Conservation (phyloP, 2,888 invertebrate genomes). For the Philaethria dido region DNA sequence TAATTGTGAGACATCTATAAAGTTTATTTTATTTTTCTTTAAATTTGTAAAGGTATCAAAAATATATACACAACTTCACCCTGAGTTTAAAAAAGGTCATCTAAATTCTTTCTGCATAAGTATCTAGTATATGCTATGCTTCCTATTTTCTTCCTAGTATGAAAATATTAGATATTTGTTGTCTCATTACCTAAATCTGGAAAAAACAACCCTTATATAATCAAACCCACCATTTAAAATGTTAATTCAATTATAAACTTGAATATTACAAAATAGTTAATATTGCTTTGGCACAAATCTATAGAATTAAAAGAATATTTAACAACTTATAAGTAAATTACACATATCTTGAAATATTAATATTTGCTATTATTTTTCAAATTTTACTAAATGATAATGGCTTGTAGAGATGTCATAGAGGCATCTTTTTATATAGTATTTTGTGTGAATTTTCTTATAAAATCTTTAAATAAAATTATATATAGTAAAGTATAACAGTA, state of each 20-base stretch:
- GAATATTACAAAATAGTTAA: background rate
- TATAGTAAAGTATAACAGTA: no score
- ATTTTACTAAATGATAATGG: background rate
- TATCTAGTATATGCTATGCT: no score
- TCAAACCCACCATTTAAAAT: slow-evolving; percentile 6
- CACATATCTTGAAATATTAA: slow-evolving; percentile 10
- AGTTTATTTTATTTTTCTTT: background rate
- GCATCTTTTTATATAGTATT: background rate
- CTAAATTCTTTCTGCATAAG: background rate
- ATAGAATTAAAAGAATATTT: background rate
- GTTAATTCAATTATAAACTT: background rate
- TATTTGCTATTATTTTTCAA: background rate
- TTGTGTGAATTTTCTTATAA: background rate
- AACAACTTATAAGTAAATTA: background rate
- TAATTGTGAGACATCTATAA: background rate
- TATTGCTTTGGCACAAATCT: slow-evolving; percentile 3
- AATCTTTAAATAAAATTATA: no score
- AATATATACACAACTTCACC: background rate
- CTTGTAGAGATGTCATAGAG: background rate
- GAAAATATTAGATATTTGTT: background rate
- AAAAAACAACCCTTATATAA: background rate
- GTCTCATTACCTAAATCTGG: background rate
- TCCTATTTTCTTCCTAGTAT: no score
- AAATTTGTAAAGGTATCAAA: background rate
- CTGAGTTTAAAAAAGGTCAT: background rate